Evolutionary conservation across 2,888 invertebrate species (phyloP).

Genomic region (Thysanoteuthis rhombus): DNA sequence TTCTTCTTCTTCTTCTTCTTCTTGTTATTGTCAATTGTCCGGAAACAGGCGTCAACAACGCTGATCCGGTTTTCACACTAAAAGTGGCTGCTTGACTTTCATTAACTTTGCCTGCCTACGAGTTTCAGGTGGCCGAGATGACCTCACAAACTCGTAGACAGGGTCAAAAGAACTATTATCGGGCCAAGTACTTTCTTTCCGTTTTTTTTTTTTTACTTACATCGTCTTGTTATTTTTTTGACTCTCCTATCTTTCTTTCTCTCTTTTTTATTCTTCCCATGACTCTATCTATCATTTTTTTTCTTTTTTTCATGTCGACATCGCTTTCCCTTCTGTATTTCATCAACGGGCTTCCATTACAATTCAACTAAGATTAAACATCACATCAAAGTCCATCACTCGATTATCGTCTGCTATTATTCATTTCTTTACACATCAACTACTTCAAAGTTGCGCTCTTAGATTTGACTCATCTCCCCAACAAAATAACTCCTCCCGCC

Average conservation of each 20-base stretch:
- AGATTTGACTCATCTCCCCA: background rate
- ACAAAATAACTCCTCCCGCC: background rate
- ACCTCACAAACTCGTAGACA: background rate
- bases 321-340: background rate
- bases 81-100: background rate
- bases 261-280: too few species aligned
- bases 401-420: too few species aligned
- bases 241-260: background rate
- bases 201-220: background rate
- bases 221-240: background rate
- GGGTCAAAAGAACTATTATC: background rate
- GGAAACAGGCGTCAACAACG: background rate
- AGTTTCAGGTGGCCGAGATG: conserved; percentile 12
- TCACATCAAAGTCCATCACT: background rate
- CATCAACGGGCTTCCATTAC: background rate
- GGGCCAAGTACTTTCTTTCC: background rate
- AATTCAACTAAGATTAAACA: background rate
- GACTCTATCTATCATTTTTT: background rate
- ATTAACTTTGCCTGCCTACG: background rate
- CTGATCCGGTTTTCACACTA: too few species aligned
- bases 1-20: conserved; percentile 12
- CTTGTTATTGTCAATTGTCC: background rate
- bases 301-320: background rate
- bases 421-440: too few species aligned
- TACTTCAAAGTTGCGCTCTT: background rate